Evolutionary conservation across 2,888 invertebrate species (phyloP).

Genomic region (Andrena haemorrhoa): DNA sequence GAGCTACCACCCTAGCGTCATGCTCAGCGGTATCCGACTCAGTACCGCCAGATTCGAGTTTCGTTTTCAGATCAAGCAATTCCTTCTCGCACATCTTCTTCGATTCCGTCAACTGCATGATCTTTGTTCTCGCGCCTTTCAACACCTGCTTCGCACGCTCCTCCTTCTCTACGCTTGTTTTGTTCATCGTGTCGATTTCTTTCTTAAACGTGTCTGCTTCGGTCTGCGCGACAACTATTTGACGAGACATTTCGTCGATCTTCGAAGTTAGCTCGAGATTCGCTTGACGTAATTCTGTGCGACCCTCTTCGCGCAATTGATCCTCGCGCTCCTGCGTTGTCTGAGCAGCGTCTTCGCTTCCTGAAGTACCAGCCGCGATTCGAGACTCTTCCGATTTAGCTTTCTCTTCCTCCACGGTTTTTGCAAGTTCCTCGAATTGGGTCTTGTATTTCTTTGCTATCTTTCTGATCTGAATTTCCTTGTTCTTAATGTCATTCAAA

Average conservation of each 20-base stretch:
- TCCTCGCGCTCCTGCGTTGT: slow-evolving; percentile 83
- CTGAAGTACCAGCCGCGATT: slow-evolving; percentile 83
- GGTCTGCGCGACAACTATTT: slow-evolving; percentile 85
- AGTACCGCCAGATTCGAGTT: slow-evolving; percentile 75
- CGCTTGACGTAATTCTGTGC: slow-evolving; percentile 83
- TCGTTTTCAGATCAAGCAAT: slow-evolving; percentile 78
- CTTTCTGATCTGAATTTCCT: slow-evolving; percentile 91
- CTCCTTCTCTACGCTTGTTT: slow-evolving; percentile 87
- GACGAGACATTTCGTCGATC: slow-evolving; percentile 82
- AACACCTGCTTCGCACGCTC: slow-evolving; percentile 89
- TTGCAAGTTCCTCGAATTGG: slow-evolving; percentile 91
- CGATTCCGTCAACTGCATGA: slow-evolving; percentile 90
- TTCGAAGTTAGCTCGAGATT: slow-evolving; percentile 77
- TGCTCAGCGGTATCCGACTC: slow-evolving; percentile 81
- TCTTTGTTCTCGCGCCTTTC: slow-evolving; percentile 91
- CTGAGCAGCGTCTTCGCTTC: slow-evolving; percentile 81
- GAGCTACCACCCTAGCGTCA: slow-evolving; percentile 86
- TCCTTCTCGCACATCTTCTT: slow-evolving; percentile 86
- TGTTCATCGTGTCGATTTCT: slow-evolving; percentile 88
- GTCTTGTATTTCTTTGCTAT: slow-evolving; percentile 97
- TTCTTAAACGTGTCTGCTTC: slow-evolving; percentile 89
- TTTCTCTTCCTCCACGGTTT: slow-evolving; percentile 88
- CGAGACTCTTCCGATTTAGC: slow-evolving; percentile 87
- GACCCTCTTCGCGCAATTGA: slow-evolving; percentile 85
- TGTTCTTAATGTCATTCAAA: slow-evolving; percentile 89